phyloP scores from a whole-genome alignment of 2,113 vertebrate species.

The Ammospiza caudacuta region DNA sequence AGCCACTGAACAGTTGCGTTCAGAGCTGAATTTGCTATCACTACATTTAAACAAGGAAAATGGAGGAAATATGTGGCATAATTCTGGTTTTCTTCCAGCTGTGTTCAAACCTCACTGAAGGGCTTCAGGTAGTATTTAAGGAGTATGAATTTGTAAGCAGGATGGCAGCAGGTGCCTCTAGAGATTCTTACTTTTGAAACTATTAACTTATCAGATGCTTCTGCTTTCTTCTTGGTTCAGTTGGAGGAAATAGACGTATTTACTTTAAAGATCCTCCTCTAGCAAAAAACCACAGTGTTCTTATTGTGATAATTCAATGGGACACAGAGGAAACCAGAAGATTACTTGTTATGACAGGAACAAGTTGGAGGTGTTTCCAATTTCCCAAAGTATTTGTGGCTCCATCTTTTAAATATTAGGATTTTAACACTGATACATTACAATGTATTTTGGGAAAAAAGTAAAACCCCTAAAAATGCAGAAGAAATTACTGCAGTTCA shows the following conservation, averaged over 20 bases:
- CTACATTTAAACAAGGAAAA: neutral
- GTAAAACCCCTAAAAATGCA: neutral
- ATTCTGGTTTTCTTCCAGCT: neutral
- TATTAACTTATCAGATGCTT: neutral
- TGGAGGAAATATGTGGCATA: neutral
- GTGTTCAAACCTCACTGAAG: neutral
- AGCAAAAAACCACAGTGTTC: neutral
- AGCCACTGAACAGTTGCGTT: neutral
- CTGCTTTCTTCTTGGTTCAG: neutral
- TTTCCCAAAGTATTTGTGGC: neutral
- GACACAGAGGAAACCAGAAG: neutral
- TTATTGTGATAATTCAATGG: neutral
- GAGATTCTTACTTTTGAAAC: neutral
- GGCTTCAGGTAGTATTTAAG: neutral
- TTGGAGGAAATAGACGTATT: neutral
- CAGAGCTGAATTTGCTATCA: neutral
- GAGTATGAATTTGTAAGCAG: neutral
- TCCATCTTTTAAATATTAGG: neutral
- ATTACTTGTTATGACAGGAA: neutral
- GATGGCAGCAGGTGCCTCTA: slow-evolving; percentile 2
- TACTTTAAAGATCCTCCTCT: neutral
- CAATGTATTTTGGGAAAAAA: neutral
- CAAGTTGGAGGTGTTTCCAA: neutral
- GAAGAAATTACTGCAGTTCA: neutral
- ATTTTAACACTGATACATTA: neutral